A percentile compares a stretch with the other conserved stretches of the same genome.
Conservation (phyloP, 2,888 invertebrate genomes). For the Callosobruchus maculatus region DNA sequence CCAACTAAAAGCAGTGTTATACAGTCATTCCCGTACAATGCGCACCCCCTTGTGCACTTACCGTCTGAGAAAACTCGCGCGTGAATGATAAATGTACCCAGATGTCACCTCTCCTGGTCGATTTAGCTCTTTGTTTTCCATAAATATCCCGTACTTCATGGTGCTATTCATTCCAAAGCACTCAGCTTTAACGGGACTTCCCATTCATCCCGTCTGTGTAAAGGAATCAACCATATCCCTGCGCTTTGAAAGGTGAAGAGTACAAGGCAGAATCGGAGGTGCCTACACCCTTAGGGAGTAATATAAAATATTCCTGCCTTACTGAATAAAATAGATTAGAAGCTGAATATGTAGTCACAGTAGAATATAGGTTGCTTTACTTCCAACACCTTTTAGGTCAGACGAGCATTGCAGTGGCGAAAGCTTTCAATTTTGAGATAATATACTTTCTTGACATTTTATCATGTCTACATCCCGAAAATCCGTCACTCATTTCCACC, state of each 20-base stretch:
- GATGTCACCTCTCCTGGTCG: background rate
- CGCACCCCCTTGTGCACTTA: background rate
- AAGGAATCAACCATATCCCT: background rate
- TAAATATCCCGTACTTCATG: background rate
- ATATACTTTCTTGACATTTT: too few species aligned
- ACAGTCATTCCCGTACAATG: too few species aligned
- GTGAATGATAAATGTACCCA: background rate
- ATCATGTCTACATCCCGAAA: too few species aligned
- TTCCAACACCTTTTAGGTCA: too few species aligned
- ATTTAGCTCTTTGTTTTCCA: background rate
- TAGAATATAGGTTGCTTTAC: too few species aligned
- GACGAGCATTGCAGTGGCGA: too few species aligned
- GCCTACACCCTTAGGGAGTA: background rate
- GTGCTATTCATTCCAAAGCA: background rate
- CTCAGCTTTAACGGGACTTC: background rate
- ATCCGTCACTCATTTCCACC: too few species aligned
- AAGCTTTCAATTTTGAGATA: too few species aligned
- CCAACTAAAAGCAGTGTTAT: too few species aligned
- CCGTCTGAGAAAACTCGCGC: background rate
- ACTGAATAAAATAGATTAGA: too few species aligned
- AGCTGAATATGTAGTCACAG: too few species aligned
- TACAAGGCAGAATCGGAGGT: background rate
- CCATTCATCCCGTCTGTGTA: background rate
- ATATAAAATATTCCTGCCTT: too few species aligned
- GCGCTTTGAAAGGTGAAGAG: background rate